Evolutionary conservation across 2,888 invertebrate genomes (phyloP), one percentile per base, ranked within the genome.

Genomic region (Caenorhabditis uteleia): DNA sequence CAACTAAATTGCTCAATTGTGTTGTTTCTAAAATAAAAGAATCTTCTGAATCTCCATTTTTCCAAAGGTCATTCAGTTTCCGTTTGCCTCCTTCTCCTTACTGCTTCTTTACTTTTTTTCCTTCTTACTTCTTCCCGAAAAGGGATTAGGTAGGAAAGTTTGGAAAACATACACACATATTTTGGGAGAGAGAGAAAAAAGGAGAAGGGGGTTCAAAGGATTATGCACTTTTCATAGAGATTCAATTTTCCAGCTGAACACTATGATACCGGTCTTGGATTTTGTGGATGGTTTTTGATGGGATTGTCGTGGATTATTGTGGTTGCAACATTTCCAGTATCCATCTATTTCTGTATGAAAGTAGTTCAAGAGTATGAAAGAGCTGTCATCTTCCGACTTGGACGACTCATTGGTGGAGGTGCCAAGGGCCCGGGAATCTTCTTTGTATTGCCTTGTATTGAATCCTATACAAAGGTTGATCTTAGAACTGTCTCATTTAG

Each of bases 401-500:
- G 92, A 16, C 87, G 92, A 48, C 82, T 93, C 40, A 83, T 87
- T 62, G 87, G 88, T 64, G 91, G 91, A 1, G 90, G 90, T 2
- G 90, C 90, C 1, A 87, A 90, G 74, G 92, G 92, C 1, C 85
- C 85, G 26, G 83, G 77, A 44, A 77, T 78, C 16, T 77, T 77
- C 47, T 76, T 76, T 42, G 69, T 74, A 1, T 86, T 95, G 67
- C 95, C 95, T 0, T 95, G 94, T 86, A 92, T 94, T 82, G 95
- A 87, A 66, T 84, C 83, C 40, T 95, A 94, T 84, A 91, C 91
- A 29, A 89, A 92, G 68, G 93, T 95, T 16, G 95, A 95, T 84
- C 87, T 95, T 62, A 89, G 95, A 43, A 95, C 95, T 2, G 90
- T 94, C 0, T 93, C 94, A 1, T 95, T 95, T 84, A 95, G 95